Evolutionary conservation across 2,888 invertebrate species (phyloP).

Genomic region (Tigriopus californicus): DNA sequence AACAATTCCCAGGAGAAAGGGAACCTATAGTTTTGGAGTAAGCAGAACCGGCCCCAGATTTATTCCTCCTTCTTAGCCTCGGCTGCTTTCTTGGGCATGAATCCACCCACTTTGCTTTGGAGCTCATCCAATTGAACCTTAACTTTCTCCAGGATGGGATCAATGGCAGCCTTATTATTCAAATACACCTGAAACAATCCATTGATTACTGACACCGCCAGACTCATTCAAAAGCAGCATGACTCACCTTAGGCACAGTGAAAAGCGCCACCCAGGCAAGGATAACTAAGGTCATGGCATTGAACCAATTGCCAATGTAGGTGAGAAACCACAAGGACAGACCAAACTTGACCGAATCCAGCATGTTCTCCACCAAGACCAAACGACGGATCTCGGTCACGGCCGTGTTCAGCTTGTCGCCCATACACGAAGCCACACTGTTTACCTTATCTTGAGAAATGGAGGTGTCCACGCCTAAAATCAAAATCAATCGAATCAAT

Average conservation of each 20-base stretch:
- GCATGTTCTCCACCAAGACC: constrained; percentile 88
- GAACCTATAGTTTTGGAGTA: background rate
- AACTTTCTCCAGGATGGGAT: constrained; percentile 70
- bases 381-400: constrained; percentile 67
- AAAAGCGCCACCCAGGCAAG: constrained; percentile 83
- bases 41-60: no score
- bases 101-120: constrained; percentile 44
- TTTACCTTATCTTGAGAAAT: constrained; percentile 80
- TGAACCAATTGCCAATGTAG: constrained; percentile 95
- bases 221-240: constrained; percentile 23
- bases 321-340: constrained; percentile 89
- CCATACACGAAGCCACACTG: constrained; percentile 62
- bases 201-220: background rate
- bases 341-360: constrained; percentile 72
- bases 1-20: no score
- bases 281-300: constrained; percentile 93
- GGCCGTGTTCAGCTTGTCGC: constrained; percentile 67
- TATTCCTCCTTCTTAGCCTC: constrained; percentile 10
- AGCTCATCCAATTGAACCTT: constrained; percentile 71
- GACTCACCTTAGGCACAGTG: constrained; percentile 69
- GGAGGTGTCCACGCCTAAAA: constrained; percentile 48
- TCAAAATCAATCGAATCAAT: background rate
- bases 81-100: constrained; percentile 32
- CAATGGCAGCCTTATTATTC: constrained; percentile 80
- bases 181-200: constrained; percentile 39